Percentiles rank a stretch among this genome's conserved stretches.
Evolutionary conservation across 2,797 vertebrate genomes (phyloP).

Genomic region (Poeciliopsis turneri): DNA sequence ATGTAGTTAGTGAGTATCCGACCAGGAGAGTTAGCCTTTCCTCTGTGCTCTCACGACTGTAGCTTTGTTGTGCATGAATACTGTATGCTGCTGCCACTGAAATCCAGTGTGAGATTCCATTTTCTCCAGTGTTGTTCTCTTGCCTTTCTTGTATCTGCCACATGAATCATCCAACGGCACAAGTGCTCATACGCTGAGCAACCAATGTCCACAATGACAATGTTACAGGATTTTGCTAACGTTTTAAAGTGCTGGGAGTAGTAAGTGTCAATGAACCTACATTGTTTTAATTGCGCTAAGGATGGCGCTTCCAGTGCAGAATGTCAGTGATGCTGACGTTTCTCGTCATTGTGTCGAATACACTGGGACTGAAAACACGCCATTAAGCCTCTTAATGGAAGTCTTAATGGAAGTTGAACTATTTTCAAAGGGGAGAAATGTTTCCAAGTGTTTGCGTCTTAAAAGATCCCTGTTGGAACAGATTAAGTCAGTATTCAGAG

Average conservation of each 20-base stretch:
- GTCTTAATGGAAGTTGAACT: not conserved
- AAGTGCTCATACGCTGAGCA: not conserved
- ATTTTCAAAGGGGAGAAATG: not conserved
- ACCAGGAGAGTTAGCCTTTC: not conserved
- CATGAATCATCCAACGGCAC: not conserved
- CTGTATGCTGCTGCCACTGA: not conserved
- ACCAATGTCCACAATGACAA: not conserved
- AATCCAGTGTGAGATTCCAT: too few species aligned
- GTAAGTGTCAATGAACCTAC: not conserved
- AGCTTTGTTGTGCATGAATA: not conserved
- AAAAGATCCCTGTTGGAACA: not conserved
- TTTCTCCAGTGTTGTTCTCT: not conserved
- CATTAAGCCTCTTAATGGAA: not conserved
- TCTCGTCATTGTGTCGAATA: not conserved
- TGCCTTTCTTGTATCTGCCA: not conserved
- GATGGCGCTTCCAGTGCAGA: not conserved
- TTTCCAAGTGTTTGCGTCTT: not conserved
- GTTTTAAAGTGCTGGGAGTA: not conserved
- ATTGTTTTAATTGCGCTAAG: not conserved
- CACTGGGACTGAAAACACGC: not conserved
- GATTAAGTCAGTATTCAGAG: not conserved
- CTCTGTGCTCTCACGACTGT: not conserved
- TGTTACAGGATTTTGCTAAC: not conserved
- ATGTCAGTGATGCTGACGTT: not conserved
- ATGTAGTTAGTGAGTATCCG: not conserved